These are phyloP conservation scores for Eupithecia subumbrata DNA, from an alignment of 2,888 invertebrate genomes.

Conservation along the genomic window DNA sequence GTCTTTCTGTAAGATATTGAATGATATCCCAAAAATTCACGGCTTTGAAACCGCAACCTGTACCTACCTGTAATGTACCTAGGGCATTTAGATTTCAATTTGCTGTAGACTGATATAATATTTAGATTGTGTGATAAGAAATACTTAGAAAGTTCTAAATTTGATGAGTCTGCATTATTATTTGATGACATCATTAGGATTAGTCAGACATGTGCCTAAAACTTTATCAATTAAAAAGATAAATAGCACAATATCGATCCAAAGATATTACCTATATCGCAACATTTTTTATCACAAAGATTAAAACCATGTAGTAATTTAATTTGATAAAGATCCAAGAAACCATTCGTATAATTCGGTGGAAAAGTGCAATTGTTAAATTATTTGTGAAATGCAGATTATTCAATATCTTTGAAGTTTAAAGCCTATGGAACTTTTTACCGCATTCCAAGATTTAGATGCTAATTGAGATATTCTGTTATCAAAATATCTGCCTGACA, in stretches of 20 bases:
- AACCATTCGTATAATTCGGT: slow-evolving; percentile 27
- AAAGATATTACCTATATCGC: slow-evolving; percentile 20
- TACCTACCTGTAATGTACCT: too few species aligned
- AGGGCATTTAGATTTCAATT: background rate
- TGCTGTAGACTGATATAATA: background rate
- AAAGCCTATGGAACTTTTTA: background rate
- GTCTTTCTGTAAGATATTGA: too few species aligned
- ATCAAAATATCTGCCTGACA: background rate
- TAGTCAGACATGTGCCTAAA: slow-evolving; percentile 25
- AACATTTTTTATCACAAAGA: slow-evolving; percentile 39
- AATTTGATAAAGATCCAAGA: slow-evolving; percentile 29
- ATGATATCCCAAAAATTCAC: too few species aligned
- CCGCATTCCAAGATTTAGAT: background rate
- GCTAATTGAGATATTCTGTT: background rate
- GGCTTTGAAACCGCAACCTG: too few species aligned
- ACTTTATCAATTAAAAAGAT: slow-evolving; percentile 37
- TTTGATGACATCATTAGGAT: slow-evolving; percentile 28
- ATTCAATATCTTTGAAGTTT: background rate
- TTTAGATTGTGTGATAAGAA: slow-evolving; percentile 2
- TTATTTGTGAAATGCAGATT: background rate
- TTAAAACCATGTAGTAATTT: slow-evolving; percentile 31
- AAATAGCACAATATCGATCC: slow-evolving; percentile 30
- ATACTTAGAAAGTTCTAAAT: background rate
- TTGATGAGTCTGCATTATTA: slow-evolving; percentile 5
- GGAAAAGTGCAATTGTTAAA: slow-evolving; percentile 22